Percentiles rank a stretch among this genome's conserved stretches.
Conservation (phyloP, 2,797 vertebrate species). For the Pseudochirops cupreus region DNA sequence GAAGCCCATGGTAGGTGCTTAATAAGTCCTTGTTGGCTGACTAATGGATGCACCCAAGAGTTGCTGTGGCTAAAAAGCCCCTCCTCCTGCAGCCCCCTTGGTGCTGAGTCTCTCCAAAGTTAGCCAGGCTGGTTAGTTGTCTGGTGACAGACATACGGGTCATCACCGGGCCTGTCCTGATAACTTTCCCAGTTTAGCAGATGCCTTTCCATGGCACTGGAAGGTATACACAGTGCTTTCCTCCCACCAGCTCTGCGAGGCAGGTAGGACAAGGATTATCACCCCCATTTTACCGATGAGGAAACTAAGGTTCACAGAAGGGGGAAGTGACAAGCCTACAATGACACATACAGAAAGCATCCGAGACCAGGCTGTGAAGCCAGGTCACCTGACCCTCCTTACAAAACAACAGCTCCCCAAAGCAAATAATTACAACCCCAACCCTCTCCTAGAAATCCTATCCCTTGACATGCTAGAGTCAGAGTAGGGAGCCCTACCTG, state of each 20-base stretch:
- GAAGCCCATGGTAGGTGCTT: not conserved
- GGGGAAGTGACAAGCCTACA: not conserved
- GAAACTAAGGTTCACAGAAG: not conserved
- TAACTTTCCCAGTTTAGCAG: not conserved
- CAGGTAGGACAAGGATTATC: not conserved
- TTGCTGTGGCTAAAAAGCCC: not conserved
- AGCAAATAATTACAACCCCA: not conserved
- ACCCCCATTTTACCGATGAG: not conserved
- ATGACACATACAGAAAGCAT: not conserved
- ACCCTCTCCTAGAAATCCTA: not conserved
- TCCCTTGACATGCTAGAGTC: not conserved
- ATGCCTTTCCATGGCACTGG: not conserved
- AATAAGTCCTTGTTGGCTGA: not conserved
- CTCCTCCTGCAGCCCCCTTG: not conserved
- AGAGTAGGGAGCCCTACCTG: not conserved
- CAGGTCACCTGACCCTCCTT: not conserved
- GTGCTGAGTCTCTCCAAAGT: not conserved
- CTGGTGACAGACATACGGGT: not conserved
- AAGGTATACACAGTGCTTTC: not conserved
- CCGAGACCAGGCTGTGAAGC: not conserved
- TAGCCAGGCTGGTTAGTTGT: not conserved
- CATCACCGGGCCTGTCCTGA: not conserved
- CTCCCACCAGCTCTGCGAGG: not conserved
- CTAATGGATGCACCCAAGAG: not conserved
- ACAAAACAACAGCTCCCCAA: not conserved